Evolutionary conservation across 2,888 invertebrate species (phyloP).

Genomic region (Papilio gigon): DNA sequence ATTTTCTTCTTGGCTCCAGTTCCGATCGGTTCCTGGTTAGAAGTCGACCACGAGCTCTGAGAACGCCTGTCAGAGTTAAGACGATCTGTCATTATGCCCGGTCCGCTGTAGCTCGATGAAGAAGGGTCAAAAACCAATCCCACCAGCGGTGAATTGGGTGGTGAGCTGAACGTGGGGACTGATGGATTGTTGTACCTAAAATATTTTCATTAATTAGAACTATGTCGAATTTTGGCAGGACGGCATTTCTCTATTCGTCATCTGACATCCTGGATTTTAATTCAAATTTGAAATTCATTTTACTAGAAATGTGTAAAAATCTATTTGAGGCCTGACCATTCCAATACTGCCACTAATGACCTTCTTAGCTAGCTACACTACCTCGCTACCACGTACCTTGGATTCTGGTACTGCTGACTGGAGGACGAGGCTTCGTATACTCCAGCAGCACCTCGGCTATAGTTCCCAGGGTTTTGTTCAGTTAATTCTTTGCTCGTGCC

Average conservation of each 20-base stretch:
- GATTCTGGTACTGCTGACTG: constrained; percentile 68
- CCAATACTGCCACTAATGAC: too few relatives aligned
- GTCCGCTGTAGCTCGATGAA: constrained; percentile 67
- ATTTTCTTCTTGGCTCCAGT: constrained; percentile 79
- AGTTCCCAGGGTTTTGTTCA: constrained; percentile 70
- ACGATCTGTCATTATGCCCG: constrained; percentile 66
- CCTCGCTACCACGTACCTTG: too few relatives aligned
- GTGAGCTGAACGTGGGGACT: constrained; percentile 75
- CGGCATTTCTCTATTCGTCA: neutral
- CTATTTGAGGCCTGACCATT: too few relatives aligned
- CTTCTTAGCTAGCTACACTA: too few relatives aligned
- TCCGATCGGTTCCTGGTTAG: constrained; percentile 77
- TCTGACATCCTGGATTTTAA: too few relatives aligned
- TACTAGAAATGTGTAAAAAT: too few relatives aligned
- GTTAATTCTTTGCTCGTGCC: constrained; percentile 68
- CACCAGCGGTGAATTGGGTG: constrained; percentile 75
- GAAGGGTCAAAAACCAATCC: constrained; percentile 76
- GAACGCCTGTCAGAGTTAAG: constrained; percentile 66
- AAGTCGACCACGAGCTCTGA: constrained; percentile 68
- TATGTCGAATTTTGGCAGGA: neutral
- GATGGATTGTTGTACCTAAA: constrained; percentile 73
- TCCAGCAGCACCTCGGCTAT: constrained; percentile 70
- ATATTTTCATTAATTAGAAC: constrained; percentile 44
- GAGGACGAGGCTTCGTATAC: constrained; percentile 70
- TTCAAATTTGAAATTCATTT: too few relatives aligned